Conservation (phyloP, 2,888 invertebrate genomes). For the Ametastegia equiseti region DNA sequence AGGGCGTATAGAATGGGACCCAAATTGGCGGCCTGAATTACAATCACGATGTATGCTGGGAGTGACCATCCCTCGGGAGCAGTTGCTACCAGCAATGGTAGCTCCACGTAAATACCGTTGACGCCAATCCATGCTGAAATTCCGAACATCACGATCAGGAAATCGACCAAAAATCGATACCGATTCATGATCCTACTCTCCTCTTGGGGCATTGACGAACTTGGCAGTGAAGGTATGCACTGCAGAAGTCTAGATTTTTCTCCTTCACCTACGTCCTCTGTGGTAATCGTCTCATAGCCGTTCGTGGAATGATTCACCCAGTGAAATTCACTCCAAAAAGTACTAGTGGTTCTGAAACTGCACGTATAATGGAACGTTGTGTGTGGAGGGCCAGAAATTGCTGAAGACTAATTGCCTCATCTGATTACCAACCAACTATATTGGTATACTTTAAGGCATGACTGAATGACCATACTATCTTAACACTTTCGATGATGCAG, state of each 20-base stretch:
- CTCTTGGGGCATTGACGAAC: neutral
- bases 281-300: neutral
- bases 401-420: neutral
- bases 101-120: conserved; percentile 91
- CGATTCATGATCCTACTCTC: neutral
- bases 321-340: neutral
- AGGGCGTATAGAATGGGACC: conserved; percentile 84
- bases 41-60: conserved; percentile 87
- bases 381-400: neutral
- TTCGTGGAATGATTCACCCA: neutral
- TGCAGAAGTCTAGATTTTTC: conserved; percentile 16
- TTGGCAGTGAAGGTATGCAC: neutral
- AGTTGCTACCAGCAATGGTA: conserved; percentile 87
- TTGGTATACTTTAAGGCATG: neutral
- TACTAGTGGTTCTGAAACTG: neutral
- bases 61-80: conserved; percentile 93
- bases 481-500: neutral
- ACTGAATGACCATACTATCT: neutral
- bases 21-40: conserved; percentile 88
- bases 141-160: conserved; percentile 86
- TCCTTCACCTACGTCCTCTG: neutral
- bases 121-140: conserved; percentile 91
- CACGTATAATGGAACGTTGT: neutral
- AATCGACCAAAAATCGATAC: conserved; percentile 78
- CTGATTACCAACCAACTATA: no score